Percentiles rank a stretch among this genome's conserved stretches.
Conservation (phyloP, 2,113 vertebrate genomes). For the Gambusia holbrooki region DNA sequence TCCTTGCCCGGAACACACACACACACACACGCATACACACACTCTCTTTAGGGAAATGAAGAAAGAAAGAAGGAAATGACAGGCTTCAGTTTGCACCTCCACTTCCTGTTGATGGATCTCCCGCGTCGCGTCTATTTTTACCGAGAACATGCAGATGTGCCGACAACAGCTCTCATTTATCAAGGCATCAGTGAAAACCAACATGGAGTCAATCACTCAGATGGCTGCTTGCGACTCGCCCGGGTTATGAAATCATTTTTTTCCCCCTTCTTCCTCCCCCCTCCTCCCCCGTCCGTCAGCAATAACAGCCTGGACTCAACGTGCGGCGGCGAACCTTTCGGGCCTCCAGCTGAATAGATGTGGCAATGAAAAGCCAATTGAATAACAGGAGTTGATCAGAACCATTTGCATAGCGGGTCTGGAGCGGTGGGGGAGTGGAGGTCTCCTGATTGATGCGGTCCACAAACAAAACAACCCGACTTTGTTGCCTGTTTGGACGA, state of each 20-base stretch:
- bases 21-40: background rate
- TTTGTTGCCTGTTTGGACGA: slow-evolving; percentile 38
- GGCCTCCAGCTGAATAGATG: slow-evolving; percentile 46
- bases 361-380: slow-evolving; percentile 53
- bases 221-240: slow-evolving; percentile 14
- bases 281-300: background rate
- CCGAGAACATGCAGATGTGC: slow-evolving; percentile 28
- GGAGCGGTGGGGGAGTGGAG: background rate
- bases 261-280: background rate
- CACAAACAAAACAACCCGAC: slow-evolving; percentile 59
- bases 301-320: slow-evolving; percentile 18
- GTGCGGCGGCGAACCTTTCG: slow-evolving; percentile 25
- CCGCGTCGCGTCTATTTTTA: slow-evolving; percentile 42
- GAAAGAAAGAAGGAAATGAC: slow-evolving; percentile 38
- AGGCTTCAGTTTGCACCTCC: slow-evolving; percentile 34
- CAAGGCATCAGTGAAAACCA: slow-evolving; percentile 37
- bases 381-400: slow-evolving; percentile 65
- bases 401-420: slow-evolving; percentile 62
- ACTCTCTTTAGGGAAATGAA: slow-evolving; percentile 49
- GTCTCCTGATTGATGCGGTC: slow-evolving; percentile 58
- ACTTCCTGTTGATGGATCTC: slow-evolving; percentile 55
- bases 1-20: background rate
- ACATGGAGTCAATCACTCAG: slow-evolving; percentile 41
- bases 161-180: slow-evolving; percentile 45
- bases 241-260: slow-evolving; percentile 19